phyloP scores from a whole-genome alignment of 2,113 vertebrate species.

The Diadophis punctatus region DNA sequence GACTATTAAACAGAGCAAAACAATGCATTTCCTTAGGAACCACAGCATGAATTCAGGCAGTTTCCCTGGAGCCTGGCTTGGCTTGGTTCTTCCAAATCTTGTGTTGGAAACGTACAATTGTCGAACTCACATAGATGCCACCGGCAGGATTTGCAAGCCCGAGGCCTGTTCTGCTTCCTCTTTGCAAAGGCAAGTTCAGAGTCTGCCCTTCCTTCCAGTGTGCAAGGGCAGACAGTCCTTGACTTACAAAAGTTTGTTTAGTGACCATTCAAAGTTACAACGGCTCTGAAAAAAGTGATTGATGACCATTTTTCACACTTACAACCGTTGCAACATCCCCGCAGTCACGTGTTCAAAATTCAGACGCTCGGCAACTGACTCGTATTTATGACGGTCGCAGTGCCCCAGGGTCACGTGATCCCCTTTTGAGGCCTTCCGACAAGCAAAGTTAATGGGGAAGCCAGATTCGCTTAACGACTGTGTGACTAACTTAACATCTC shows the following conservation, averaged over 20 bases:
- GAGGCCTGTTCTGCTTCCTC: not conserved
- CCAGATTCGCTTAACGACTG: not conserved
- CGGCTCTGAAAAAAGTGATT: not conserved
- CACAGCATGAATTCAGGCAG: not conserved
- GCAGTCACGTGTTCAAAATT: not conserved
- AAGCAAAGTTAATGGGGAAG: not conserved
- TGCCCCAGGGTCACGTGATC: not conserved
- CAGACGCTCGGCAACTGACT: not conserved
- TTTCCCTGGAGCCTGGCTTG: not conserved
- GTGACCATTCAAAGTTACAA: not conserved
- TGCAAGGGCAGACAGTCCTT: not conserved
- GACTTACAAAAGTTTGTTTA: not conserved
- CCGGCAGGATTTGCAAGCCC: not conserved
- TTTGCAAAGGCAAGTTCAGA: not conserved
- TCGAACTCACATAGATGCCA: not conserved
- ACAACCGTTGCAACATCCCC: not conserved
- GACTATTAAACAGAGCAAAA: constrained; percentile 22
- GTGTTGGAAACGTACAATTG: not conserved
- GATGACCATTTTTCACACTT: not conserved
- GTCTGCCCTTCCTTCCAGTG: not conserved
- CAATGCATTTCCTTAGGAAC: constrained; percentile 32
- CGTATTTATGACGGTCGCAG: not conserved
- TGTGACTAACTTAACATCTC: not conserved
- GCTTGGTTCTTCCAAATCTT: not conserved
- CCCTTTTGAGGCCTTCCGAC: not conserved